These are phyloP conservation scores for Melanaphis sacchari DNA, from an alignment of 1,140 invertebrate genomes.

Conservation along the genomic window DNA sequence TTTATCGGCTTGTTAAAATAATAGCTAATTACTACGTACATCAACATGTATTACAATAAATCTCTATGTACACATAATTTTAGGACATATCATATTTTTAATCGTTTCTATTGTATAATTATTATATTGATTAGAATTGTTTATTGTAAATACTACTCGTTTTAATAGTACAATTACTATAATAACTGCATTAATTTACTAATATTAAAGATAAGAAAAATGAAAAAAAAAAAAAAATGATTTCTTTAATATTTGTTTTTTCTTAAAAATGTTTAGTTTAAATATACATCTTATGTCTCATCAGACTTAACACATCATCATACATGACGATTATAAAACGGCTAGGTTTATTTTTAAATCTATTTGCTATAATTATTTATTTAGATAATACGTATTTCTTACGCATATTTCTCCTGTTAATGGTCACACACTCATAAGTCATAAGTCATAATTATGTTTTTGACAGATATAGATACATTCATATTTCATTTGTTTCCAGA, in stretches of 20 bases:
- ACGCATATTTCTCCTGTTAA: background rate
- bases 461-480: background rate
- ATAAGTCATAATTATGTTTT: background rate
- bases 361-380: background rate
- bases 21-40: background rate
- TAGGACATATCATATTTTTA: background rate
- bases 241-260: background rate
- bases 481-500: background rate
- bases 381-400: background rate
- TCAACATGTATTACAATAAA: background rate
- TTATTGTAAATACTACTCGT: background rate
- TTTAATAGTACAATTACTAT: background rate
- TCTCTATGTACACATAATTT: background rate
- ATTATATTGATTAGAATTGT: background rate
- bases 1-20: background rate
- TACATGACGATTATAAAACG: background rate
- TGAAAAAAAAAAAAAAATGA: background rate
- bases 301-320: background rate
- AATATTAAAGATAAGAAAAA: background rate
- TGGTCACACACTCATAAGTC: background rate
- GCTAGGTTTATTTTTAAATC: background rate
- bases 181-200: background rate
- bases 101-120: background rate
- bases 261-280: background rate
- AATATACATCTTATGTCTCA: background rate